Base-by-base conservation (phyloP, 1,140 invertebrate species). In the Arctopsyche grandis region DNA sequence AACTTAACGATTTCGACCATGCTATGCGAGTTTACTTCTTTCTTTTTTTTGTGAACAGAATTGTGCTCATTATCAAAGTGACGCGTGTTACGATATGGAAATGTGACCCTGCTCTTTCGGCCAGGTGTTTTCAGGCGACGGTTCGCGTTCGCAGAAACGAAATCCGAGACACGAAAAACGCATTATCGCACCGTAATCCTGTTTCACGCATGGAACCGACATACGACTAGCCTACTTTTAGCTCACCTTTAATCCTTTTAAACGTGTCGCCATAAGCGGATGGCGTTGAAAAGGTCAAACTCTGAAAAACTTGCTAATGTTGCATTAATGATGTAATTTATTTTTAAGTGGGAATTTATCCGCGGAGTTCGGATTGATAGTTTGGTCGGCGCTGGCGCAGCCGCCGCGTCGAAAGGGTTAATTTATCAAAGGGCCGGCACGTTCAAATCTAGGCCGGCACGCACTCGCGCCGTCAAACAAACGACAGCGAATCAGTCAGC, bases 1-100 rank as follows among this genome's bases (percentile, higher is more conserved):
- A 22, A 21, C 24, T 58, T 77, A 77, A 77, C 66, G 56, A 77
- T 77, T 77, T 46, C 22, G 66, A 56, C 43, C 75, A 69, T 77
- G 75, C 75, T 69, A 69, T 69, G n/a, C 24, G 21, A n/a, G 29
- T 76, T 76, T 44, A 16, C 43, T 63, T 19, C 14, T 16, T 60
- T 21, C 1, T 60, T 22, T 26, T 66, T 66, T 66, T 26, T 26
- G 3, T 66, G n/a, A 9, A 26, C 24, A 38, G 21, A 46, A 46
- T 48, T 48, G 43, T 71, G 16, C 16, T 71, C 29, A 71, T 71
- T 71, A 71, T 71, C 38, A 71, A 24, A 12, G 43, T 71, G 43
- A 71, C 43, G 69, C 21, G 22, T 12, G 69, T 71, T 48, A 24
- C 69, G 38, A 71, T 71, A 71, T 71, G 69, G 69, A 21, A 71